Conservation (phyloP, 1,140 invertebrate genomes). For the Chelonus insularis region DNA sequence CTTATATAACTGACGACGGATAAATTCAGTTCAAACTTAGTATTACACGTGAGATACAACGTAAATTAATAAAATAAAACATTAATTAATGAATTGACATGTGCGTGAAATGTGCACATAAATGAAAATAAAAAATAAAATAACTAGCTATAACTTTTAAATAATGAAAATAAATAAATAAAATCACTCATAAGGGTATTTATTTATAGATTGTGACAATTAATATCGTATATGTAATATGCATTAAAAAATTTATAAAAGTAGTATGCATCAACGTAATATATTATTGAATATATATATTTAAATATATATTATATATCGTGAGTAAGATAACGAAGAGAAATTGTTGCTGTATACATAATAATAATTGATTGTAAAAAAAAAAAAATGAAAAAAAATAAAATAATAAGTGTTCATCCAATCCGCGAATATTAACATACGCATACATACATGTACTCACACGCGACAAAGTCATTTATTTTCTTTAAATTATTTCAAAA, state of each 20-base stretch:
- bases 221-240: slow-evolving; percentile 18
- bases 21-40: slow-evolving; percentile 41
- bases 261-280: slow-evolving; percentile 27
- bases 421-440: slow-evolving; percentile 14
- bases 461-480: neutral
- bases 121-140: no score
- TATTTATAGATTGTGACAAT: slow-evolving; percentile 35
- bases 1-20: slow-evolving; percentile 32
- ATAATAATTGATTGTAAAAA: slow-evolving; percentile 28
- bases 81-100: no score
- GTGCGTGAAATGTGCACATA: no score
- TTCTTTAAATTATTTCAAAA: neutral
- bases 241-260: slow-evolving; percentile 20
- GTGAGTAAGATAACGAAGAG: slow-evolving; percentile 16
- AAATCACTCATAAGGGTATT: slow-evolving; percentile 39
- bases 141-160: no score
- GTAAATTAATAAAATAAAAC: slow-evolving; percentile 21
- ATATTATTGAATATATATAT: no score
- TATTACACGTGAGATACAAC: slow-evolving; percentile 37
- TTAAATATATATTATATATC: no score
- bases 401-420: slow-evolving; percentile 19
- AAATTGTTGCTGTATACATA: slow-evolving; percentile 24
- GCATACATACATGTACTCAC: slow-evolving; percentile 35
- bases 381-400: neutral
- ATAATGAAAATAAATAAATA: neutral